These are phyloP conservation scores for Campylorhamphus procurvoides DNA, from an alignment of 2,113 vertebrate genomes.

Conservation along the genomic window DNA sequence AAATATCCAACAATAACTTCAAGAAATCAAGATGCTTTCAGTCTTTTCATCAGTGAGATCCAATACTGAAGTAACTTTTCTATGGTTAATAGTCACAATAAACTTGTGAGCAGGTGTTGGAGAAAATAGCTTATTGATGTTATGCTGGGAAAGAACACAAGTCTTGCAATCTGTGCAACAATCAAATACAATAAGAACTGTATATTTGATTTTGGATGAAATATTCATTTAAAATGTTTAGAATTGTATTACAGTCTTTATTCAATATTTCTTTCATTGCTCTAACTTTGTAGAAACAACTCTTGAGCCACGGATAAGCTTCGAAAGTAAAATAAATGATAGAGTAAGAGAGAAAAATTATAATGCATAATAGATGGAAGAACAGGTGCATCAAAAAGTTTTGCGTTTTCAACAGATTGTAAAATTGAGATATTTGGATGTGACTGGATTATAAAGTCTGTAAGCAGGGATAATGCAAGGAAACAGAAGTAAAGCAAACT, in stretches of 20 bases:
- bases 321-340: slow-evolving; percentile 16
- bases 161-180: slow-evolving; percentile 57
- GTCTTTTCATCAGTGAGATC: not conserved
- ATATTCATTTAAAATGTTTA: slow-evolving; percentile 58
- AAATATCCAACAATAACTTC: not conserved
- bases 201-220: slow-evolving; percentile 64
- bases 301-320: slow-evolving; percentile 8
- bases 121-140: slow-evolving; percentile 72
- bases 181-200: slow-evolving; percentile 53
- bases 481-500: not conserved
- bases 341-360: slow-evolving; percentile 7
- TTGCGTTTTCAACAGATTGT: slow-evolving; percentile 23
- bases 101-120: slow-evolving; percentile 57
- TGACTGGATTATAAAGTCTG: not conserved
- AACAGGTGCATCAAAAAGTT: slow-evolving; percentile 55
- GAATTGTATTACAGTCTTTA: slow-evolving; percentile 30
- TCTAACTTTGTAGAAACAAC: slow-evolving; percentile 43
- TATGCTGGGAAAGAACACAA: slow-evolving; percentile 45
- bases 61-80: not conserved
- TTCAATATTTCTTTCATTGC: slow-evolving; percentile 53
- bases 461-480: not conserved
- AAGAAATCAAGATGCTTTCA: not conserved
- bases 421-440: not conserved
- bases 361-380: not conserved
- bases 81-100: slow-evolving; percentile 23